These are phyloP conservation scores for Meles meles DNA, from an alignment of 2,113 vertebrate genomes.

Conservation along the genomic window DNA sequence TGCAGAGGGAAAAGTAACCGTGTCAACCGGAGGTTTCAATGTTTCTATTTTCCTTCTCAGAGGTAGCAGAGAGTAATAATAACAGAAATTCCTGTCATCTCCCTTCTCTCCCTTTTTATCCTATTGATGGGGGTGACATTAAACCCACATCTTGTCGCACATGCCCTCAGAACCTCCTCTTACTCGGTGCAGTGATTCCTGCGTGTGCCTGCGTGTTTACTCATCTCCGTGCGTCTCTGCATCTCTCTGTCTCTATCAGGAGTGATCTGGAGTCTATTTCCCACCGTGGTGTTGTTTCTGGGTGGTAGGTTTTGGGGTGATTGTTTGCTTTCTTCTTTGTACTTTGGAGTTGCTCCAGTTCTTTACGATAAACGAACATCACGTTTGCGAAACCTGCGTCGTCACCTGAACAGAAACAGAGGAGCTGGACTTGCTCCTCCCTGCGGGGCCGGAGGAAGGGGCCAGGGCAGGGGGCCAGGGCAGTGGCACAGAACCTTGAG, in stretches of 20 bases:
- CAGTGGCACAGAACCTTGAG: rapidly evolving
- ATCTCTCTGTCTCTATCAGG: rapidly evolving
- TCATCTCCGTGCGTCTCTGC: too few species aligned
- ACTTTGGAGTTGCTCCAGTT: not conserved
- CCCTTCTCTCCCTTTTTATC: not conserved
- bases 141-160: rapidly evolving
- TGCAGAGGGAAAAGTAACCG: not conserved
- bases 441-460: rapidly evolving
- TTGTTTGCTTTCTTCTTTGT: not conserved
- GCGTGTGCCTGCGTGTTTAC: rapidly evolving
- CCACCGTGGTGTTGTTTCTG: rapidly evolving
- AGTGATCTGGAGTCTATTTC: not conserved
- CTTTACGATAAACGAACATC: not conserved
- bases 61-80: too few species aligned
- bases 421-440: too few species aligned
- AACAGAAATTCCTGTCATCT: not conserved
- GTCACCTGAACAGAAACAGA: rapidly evolving
- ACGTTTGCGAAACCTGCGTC: rapidly evolving
- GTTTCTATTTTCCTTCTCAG: not conserved
- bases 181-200: rapidly evolving
- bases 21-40: not conserved
- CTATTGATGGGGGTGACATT: not conserved
- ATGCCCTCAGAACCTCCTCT: rapidly evolving
- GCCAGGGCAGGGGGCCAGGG: rapidly evolving
- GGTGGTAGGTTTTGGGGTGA: not conserved